A percentile compares a stretch with the other conserved stretches of the same genome.
Evolutionary conservation across 2,888 invertebrate species (phyloP).

Genomic region (Pogonocherus hispidulus): DNA sequence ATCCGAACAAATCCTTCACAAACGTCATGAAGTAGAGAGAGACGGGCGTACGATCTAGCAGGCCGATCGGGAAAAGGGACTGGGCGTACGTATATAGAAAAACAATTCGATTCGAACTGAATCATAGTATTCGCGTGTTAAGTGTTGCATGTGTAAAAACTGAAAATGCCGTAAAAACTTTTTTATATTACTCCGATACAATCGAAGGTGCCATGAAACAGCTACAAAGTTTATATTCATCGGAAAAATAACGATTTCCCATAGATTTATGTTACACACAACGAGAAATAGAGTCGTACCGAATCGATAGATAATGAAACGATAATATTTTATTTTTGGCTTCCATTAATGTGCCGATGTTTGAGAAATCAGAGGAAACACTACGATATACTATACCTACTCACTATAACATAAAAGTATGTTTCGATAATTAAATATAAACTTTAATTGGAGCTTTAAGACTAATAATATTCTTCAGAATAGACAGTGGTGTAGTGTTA

Average conservation of each 20-base stretch:
- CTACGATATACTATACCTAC: no score
- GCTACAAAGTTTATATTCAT: slow-evolving; percentile 59
- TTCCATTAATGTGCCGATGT: not conserved
- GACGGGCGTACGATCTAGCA: not conserved
- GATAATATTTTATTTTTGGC: not conserved
- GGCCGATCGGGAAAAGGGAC: not conserved
- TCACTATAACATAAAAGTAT: no score
- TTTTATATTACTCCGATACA: slow-evolving; percentile 61
- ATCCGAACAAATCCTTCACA: slow-evolving; percentile 34
- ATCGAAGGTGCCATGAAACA: slow-evolving; percentile 63
- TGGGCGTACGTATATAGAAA: slow-evolving; percentile 32
- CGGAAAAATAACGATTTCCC: slow-evolving; percentile 54
- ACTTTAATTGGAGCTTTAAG: no score
- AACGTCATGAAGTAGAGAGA: slow-evolving; percentile 31
- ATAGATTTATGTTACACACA: slow-evolving; percentile 47
- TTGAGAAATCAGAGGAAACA: no score
- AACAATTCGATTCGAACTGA: slow-evolving; percentile 53
- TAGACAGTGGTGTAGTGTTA: no score
- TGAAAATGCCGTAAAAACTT: slow-evolving; percentile 64
- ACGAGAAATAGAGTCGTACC: slow-evolving; percentile 28
- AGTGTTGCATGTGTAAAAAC: slow-evolving; percentile 65
- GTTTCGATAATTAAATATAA: no score
- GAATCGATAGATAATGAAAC: slow-evolving; percentile 7
- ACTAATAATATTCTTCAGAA: no score
- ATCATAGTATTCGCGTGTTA: slow-evolving; percentile 59